phyloP scores from a whole-genome alignment of 2,888 invertebrate genomes.

The Abrostola triplasia region DNA sequence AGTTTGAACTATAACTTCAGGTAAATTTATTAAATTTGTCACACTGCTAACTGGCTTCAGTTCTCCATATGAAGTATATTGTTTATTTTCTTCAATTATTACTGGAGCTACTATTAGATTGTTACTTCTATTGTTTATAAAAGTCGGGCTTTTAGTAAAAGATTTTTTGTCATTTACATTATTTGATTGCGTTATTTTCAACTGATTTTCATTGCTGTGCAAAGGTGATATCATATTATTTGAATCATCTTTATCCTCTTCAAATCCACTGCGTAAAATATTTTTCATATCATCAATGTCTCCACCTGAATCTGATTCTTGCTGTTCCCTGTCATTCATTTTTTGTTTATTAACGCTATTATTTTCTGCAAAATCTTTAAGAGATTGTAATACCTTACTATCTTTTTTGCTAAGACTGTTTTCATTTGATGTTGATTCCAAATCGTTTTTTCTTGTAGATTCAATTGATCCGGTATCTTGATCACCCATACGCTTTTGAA shows the following conservation, averaged over 20 bases:
- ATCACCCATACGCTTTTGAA: neutral
- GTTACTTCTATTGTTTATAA: neutral
- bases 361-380: neutral
- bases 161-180: neutral
- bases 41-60: conserved; percentile 9
- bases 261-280: neutral
- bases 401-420: neutral
- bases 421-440: neutral
- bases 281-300: conserved; percentile 1
- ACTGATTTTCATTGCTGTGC: neutral
- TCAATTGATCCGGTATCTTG: neutral
- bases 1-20: neutral
- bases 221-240: neutral
- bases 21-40: neutral
- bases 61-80: neutral
- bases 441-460: neutral
- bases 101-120: conserved; percentile 13
- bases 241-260: neutral
- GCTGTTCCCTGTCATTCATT: neutral
- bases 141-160: neutral
- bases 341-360: neutral
- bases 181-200: neutral
- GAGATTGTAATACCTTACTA: neutral
- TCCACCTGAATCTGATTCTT: neutral
- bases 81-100: conserved; percentile 5